Evolutionary conservation across 2,797 vertebrate species (phyloP), one percentile per base, ranked within the genome.

Genomic region (Taenioides sp.): DNA sequence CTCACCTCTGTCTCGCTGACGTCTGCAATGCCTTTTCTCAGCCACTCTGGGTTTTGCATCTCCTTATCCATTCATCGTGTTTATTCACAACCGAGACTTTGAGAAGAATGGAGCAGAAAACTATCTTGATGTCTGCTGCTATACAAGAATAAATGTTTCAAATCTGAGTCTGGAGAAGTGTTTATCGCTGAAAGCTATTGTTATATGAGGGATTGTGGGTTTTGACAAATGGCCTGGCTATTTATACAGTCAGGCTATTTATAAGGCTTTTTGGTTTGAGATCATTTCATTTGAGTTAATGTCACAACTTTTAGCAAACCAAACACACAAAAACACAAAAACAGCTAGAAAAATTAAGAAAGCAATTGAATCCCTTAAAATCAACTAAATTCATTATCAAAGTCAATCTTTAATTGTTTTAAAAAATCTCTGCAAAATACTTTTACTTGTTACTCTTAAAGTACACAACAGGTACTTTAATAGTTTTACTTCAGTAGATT

Each of bases 1-100:
- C 34, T 57, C 62, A 40, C 67, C 71, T 64, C 34, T 16, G 22
- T 4, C 34, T 68, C 57, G 61, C 66, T 84, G 67, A 73, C 78
- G 67, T 76, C 78, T 59, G 57, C 25, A 7, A 7, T 12, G 14
- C 65, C 31, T 40, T 69, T 62, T 61, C 16, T 12, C 65, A 59
- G 73, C 69, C 65, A 17, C 76, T 43, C 9, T 64, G 57, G 22
- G 55, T 71, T 84, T 83, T 75, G 76, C 73, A 67, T 62, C 55
- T 69, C 52, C 77, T 75, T 81, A 86, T 89, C 83, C 75, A 40
- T 49, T 58, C 18, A 85, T 87, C 65, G 1, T 83, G 74, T 86
- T 87, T 78, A 71, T 80, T 67, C 79, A 65, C 25, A 14, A 52
- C 11, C 4, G 65, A 66, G 65, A 52, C 65, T 20, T 18, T 18